Conservation (phyloP, 2,888 invertebrate genomes). For the Drosophila pegasa region DNA sequence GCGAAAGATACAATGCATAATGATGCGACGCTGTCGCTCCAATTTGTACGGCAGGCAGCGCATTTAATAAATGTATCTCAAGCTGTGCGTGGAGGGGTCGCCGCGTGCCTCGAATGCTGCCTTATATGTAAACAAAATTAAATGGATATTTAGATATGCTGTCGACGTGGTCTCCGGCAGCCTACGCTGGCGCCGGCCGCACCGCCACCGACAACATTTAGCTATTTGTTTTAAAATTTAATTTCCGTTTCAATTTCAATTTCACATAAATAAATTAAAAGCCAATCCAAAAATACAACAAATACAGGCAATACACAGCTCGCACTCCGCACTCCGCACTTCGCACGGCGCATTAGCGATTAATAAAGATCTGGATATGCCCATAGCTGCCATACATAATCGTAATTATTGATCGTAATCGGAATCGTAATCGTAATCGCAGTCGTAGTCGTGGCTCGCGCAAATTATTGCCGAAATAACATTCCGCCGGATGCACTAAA, state of each 20-base stretch:
- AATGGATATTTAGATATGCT: slow-evolving; percentile 79
- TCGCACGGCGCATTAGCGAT: slow-evolving; percentile 59
- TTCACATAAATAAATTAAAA: slow-evolving; percentile 81
- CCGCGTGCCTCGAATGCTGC: slow-evolving; percentile 40
- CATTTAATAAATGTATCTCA: slow-evolving; percentile 78
- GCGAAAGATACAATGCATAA: slow-evolving; percentile 57
- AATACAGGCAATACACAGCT: slow-evolving; percentile 37
- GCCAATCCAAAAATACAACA: slow-evolving; percentile 39
- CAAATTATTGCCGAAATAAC: slow-evolving; percentile 59
- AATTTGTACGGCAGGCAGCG: slow-evolving; percentile 71
- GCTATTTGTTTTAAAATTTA: slow-evolving; percentile 80
- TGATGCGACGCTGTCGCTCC: slow-evolving; percentile 61
- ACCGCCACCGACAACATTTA: slow-evolving; percentile 34
- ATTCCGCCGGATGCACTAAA: slow-evolving; percentile 74
- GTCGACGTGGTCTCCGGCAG: slow-evolving; percentile 54
- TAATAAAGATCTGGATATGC: slow-evolving; percentile 56
- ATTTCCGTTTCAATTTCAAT: slow-evolving; percentile 83
- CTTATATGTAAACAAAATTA: slow-evolving; percentile 78
- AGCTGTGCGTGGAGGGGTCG: slow-evolving; percentile 66
- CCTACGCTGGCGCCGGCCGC: slow-evolving; percentile 82
- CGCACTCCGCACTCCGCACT: slow-evolving; percentile 21
- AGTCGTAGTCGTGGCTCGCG: slow-evolving; percentile 26
- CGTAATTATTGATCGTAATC: slow-evolving; percentile 25
- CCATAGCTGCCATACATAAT: slow-evolving; percentile 53
- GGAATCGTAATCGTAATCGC: slow-evolving; percentile 32